A percentile compares a stretch with the other conserved stretches of the same genome.
phyloP scores from a whole-genome alignment of 2,888 invertebrate genomes.

The Cheilosia urbana region DNA sequence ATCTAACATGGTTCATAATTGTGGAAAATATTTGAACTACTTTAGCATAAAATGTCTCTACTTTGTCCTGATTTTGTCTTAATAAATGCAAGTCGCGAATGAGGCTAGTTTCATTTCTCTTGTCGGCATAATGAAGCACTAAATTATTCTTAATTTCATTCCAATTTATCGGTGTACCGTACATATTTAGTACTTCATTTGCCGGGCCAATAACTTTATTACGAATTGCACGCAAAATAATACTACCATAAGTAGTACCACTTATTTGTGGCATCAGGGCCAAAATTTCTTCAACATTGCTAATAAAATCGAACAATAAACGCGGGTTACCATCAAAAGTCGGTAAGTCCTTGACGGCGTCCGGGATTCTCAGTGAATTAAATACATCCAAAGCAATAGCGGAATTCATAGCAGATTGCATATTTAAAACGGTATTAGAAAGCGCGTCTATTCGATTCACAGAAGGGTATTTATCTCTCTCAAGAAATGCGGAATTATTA shows the following conservation, averaged over 20 bases:
- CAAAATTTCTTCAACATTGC: conserved; percentile 39
- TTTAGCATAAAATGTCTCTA: conserved; percentile 19
- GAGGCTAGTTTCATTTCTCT: conserved; percentile 54
- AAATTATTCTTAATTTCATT: conserved; percentile 52
- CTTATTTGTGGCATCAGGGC: conserved; percentile 17
- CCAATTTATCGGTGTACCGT: conserved; percentile 51
- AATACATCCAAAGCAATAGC: conserved; percentile 4
- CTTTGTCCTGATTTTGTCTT: not conserved
- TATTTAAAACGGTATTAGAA: not conserved
- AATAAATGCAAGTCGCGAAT: conserved; percentile 30
- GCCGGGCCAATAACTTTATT: conserved; percentile 57
- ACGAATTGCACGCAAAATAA: conserved; percentile 28
- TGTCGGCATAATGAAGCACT: conserved; percentile 58
- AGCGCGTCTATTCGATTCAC: not conserved
- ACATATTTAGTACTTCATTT: conserved; percentile 61
- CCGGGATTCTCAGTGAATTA: conserved; percentile 38
- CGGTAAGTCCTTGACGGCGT: conserved; percentile 32
- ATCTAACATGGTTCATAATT: conserved; percentile 15
- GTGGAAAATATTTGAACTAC: conserved; percentile 13
- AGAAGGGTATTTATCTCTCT: not conserved
- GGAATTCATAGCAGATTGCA: not conserved
- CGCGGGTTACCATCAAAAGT: conserved; percentile 39
- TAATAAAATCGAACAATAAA: conserved; percentile 39
- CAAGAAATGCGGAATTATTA: not conserved
- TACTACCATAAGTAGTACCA: conserved; percentile 5